Evolutionary conservation across 2,797 vertebrate species (phyloP).

Genomic region (Merluccius polli): DNA sequence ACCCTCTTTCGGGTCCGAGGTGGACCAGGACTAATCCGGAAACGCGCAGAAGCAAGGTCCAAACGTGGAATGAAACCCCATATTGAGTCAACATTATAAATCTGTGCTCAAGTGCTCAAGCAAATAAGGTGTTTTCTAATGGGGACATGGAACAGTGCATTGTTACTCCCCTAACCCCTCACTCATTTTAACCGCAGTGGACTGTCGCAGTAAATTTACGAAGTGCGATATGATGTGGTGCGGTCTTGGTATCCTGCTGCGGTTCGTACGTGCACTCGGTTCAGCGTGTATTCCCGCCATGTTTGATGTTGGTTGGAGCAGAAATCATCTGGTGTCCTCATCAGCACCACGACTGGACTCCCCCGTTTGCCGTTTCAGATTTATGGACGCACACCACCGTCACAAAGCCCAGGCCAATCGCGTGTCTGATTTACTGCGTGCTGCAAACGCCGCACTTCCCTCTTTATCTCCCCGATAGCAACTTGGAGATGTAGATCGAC

Average conservation of each 20-base stretch:
- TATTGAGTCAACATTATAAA: neutral
- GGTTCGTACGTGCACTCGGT: constrained; percentile 8
- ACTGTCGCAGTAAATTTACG: neutral
- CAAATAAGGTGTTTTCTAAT: too few relatives aligned
- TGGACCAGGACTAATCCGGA: constrained; percentile 28
- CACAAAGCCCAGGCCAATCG: constrained; percentile 62
- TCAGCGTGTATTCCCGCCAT: constrained; percentile 33
- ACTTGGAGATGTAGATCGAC: constrained; percentile 31
- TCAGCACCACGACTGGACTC: constrained; percentile 51
- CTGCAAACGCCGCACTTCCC: constrained; percentile 32
- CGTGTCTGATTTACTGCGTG: constrained; percentile 59
- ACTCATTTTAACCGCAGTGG: neutral
- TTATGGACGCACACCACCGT: constrained; percentile 50
- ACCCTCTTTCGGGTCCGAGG: constrained; percentile 38
- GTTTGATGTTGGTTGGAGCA: constrained; percentile 38
- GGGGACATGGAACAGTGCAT: neutral
- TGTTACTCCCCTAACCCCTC: constrained; percentile 6
- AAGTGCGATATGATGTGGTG: constrained; percentile 4
- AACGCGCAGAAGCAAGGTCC: constrained; percentile 15
- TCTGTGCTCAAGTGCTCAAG: neutral
- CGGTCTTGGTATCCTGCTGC: constrained; percentile 19
- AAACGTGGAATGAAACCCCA: neutral
- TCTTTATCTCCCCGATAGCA: constrained; percentile 18
- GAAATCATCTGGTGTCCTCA: constrained; percentile 64
- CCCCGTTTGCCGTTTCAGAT: constrained; percentile 51